Evolutionary conservation across 2,113 vertebrate species (phyloP).

Genomic region (Tauraco erythrolophus): DNA sequence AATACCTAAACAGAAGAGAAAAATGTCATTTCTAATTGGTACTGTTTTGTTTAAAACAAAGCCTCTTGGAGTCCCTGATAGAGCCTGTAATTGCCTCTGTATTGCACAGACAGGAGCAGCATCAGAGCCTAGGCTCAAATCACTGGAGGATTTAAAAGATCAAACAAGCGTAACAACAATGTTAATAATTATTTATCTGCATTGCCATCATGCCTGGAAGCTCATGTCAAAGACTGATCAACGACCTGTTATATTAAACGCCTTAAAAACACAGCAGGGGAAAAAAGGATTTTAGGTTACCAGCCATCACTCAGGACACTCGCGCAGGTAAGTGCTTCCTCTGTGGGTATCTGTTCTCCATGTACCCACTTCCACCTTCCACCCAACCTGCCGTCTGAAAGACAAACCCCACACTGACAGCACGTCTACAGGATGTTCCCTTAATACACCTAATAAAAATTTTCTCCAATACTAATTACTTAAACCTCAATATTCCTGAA

Average conservation of each 20-base stretch:
- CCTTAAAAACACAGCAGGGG: not conserved
- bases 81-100: not conserved
- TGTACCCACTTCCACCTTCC: not conserved
- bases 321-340: not conserved
- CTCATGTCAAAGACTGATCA: not conserved
- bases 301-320: fast-evolving
- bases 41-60: not conserved
- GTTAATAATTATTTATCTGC: not conserved
- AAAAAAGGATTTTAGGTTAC: not conserved
- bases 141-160: not conserved
- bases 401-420: not conserved
- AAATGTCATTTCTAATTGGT: not conserved
- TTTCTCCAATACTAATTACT: not conserved
- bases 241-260: not conserved
- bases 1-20: not conserved
- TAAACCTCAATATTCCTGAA: not conserved
- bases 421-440: not conserved
- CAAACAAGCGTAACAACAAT: not conserved
- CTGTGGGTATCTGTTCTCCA: not conserved
- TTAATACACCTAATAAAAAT: not conserved
- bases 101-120: not conserved
- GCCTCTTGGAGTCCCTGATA: not conserved
- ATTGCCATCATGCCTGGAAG: not conserved
- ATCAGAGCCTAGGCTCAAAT: not conserved
- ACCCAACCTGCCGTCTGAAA: fast-evolving